Percentiles rank a stretch among this genome's conserved stretches.
These are phyloP conservation scores for Dicrostonyx torquatus DNA, from an alignment of 2,797 vertebrate species.

Conservation along the genomic window DNA sequence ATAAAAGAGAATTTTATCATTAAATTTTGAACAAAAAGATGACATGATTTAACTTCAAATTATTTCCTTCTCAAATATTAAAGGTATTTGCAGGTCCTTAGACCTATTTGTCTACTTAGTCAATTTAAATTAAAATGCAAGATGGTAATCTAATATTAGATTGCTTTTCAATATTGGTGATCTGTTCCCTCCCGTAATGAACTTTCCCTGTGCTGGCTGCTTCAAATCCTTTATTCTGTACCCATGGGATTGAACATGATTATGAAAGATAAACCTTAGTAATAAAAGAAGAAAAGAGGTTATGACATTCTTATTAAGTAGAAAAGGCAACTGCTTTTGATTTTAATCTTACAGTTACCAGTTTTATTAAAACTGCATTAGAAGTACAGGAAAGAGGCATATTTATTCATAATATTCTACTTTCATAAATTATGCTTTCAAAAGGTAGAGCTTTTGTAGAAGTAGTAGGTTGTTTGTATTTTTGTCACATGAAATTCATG, in stretches of 20 bases:
- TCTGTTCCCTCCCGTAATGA: constrained; percentile 80
- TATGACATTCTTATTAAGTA: constrained; percentile 83
- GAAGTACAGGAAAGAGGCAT: constrained; percentile 62
- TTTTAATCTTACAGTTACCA: constrained; percentile 78
- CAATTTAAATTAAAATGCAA: constrained; percentile 86
- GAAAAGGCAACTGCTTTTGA: constrained; percentile 82
- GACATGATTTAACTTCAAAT: constrained; percentile 74
- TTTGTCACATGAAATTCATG: constrained; percentile 7
- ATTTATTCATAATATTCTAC: constrained; percentile 68
- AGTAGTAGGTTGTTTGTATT: background rate
- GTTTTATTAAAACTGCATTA: constrained; percentile 77
- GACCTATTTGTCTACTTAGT: constrained; percentile 83
- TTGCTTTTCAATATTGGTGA: constrained; percentile 87
- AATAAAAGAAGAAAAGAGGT: constrained; percentile 84
- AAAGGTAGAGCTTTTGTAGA: constrained; percentile 55
- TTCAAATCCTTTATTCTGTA: constrained; percentile 81
- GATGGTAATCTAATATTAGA: constrained; percentile 84
- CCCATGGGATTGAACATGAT: constrained; percentile 83
- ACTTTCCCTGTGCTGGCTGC: constrained; percentile 78
- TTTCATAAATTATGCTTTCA: constrained; percentile 58
- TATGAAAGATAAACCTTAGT: constrained; percentile 80
- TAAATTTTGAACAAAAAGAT: constrained; percentile 80
- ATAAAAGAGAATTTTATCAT: constrained; percentile 74
- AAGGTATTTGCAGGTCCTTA: constrained; percentile 83
- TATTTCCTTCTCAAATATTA: constrained; percentile 79